Percentiles rank a stretch among this genome's conserved stretches.
Conservation (phyloP, 2,113 vertebrate species). For the Genyomyrus donnyi region DNA sequence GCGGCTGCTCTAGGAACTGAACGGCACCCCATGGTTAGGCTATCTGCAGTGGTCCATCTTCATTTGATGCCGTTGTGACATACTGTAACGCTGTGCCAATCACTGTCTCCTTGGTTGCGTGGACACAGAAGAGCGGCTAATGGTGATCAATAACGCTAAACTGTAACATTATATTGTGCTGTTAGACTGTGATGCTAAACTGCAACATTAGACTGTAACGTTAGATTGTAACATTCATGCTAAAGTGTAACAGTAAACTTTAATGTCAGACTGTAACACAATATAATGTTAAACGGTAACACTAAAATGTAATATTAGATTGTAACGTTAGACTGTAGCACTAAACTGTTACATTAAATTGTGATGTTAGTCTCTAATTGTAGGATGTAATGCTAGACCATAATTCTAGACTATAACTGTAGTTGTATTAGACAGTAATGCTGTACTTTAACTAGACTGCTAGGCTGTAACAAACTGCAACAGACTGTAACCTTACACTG, state of each 20-base stretch:
- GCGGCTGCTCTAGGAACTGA: neutral
- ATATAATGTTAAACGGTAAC: neutral
- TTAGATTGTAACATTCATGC: neutral
- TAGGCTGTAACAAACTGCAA: neutral
- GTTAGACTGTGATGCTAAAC: neutral
- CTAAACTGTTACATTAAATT: neutral
- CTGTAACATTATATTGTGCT: neutral
- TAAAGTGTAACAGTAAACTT: neutral
- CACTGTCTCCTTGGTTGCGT: neutral
- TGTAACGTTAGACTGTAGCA: neutral
- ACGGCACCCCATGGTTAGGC: neutral
- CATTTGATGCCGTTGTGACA: neutral
- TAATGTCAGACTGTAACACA: neutral
- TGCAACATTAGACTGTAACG: neutral
- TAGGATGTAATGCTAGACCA: neutral
- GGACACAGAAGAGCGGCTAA: neutral
- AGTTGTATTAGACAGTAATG: neutral
- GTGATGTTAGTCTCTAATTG: neutral
- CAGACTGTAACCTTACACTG: neutral
- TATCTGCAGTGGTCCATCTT: neutral
- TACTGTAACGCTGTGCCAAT: neutral
- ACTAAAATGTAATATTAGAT: neutral
- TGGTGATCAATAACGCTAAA: neutral
- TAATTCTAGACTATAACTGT: neutral
- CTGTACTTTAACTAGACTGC: neutral